Evolutionary conservation across 2,113 vertebrate species (phyloP).

Genomic region (Murina feae): DNA sequence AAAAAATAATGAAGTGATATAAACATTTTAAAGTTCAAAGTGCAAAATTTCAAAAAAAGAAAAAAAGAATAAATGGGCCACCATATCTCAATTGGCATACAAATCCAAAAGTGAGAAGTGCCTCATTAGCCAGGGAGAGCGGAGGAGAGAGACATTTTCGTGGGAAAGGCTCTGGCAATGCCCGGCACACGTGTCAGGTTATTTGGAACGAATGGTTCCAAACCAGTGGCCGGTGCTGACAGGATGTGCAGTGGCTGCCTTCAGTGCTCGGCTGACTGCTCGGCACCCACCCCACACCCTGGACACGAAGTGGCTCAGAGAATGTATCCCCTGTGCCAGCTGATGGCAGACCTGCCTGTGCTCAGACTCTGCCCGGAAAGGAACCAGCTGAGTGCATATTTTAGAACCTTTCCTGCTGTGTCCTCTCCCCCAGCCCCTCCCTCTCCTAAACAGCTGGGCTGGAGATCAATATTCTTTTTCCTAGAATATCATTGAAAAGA

Average conservation of each 20-base stretch:
- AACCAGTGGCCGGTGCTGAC: background rate
- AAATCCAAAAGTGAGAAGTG: background rate
- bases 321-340: background rate
- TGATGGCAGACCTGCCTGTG: background rate
- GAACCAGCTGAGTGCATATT: background rate
- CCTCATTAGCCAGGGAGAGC: background rate
- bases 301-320: background rate
- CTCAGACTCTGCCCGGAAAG: background rate
- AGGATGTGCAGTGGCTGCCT: background rate
- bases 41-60: no score
- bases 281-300: background rate
- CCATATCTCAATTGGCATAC: background rate
- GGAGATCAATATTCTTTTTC: background rate
- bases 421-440: background rate
- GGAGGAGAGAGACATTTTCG: background rate
- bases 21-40: no score
- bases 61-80: constrained; percentile 3
- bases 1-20: no score
- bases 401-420: background rate
- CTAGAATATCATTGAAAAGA: background rate
- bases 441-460: background rate
- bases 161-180: background rate
- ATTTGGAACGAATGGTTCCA: background rate
- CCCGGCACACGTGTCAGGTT: background rate
- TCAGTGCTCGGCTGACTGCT: background rate